Evolutionary conservation across 1,140 invertebrate genomes (phyloP), one percentile per base, ranked within the genome.

Genomic region (Reticulitermes speratus): DNA sequence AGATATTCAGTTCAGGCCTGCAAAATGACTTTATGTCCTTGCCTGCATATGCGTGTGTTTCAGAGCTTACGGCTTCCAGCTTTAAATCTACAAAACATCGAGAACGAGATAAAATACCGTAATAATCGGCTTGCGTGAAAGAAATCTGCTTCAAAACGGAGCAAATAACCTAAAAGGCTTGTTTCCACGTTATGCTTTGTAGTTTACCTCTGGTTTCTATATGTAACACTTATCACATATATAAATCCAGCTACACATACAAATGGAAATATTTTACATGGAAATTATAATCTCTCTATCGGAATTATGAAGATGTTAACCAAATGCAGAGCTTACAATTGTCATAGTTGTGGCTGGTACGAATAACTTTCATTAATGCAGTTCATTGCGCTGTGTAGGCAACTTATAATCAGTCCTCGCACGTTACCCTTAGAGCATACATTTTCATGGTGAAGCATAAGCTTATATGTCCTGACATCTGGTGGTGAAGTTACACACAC

Each of bases 111-210:
- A 75, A 75, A 75, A 30, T 30, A 0, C 65, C 6, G 65, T 75
- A 75, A 75, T 75, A 75, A 75, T 75, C 65, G 65, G 25, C n/a
- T 75, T 75, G 65, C n/a, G 65, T 75, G 65, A 30, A 75, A 75
- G 25, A 75, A 75, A 75, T 75, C 25, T 75, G 65, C n/a, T 75
- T 30, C n/a, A 75, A 75, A 75, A 65, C n/a, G 7, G 65, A 75
- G 65, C n/a, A 75, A 75, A 75, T 75, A 25, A 19, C n/a, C n/a
- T 75, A 75, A 75, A 75, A 75, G n/a, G 25, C 65, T 16, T n/a
- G n/a, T 9, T 55, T 55, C 19, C 52, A 55, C 52, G 14, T 12
- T 55, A 16, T 21, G 19, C 19, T 21, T 55, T 55, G 19, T 16
- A 19, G 52, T 12, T 55, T 55, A 19, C 19, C 52, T 30, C 25